phyloP scores from a whole-genome alignment of 2,113 vertebrate genomes.

The Engystomops pustulosus region DNA sequence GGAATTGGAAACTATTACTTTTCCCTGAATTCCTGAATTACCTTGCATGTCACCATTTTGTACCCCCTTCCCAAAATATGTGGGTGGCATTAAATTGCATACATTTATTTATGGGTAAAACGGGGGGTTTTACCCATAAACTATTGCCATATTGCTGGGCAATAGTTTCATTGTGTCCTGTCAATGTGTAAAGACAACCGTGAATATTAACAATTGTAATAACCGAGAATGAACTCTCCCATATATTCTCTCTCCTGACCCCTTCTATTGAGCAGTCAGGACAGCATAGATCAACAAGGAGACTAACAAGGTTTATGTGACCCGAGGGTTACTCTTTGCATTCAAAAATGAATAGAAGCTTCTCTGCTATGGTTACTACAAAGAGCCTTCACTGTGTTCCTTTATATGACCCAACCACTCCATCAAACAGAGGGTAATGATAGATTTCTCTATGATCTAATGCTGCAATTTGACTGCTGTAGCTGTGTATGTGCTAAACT shows the following conservation, averaged over 20 bases:
- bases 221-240: background rate
- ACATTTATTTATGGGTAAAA: too few relatives aligned
- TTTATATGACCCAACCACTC: background rate
- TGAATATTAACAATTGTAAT: background rate
- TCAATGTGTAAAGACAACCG: background rate
- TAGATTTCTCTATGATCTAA: background rate
- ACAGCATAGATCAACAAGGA: background rate
- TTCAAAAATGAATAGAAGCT: constrained; percentile 3
- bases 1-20: too few relatives aligned
- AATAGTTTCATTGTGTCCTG: too few relatives aligned
- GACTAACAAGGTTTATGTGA: constrained; percentile 4
- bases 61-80: too few relatives aligned
- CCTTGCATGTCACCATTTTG: too few relatives aligned
- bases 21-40: too few relatives aligned
- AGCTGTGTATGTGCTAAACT: background rate
- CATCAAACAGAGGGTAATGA: constrained; percentile 8
- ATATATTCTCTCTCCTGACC: background rate
- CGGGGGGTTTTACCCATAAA: too few relatives aligned
- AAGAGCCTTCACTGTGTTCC: background rate
- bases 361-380: background rate
- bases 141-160: too few relatives aligned
- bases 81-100: too few relatives aligned
- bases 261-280: background rate
- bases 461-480: background rate
- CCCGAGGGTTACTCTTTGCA: background rate